A percentile compares a stretch with the other conserved stretches of the same genome.
phyloP scores from a whole-genome alignment of 2,888 invertebrate genomes.

The Catocala nupta region DNA sequence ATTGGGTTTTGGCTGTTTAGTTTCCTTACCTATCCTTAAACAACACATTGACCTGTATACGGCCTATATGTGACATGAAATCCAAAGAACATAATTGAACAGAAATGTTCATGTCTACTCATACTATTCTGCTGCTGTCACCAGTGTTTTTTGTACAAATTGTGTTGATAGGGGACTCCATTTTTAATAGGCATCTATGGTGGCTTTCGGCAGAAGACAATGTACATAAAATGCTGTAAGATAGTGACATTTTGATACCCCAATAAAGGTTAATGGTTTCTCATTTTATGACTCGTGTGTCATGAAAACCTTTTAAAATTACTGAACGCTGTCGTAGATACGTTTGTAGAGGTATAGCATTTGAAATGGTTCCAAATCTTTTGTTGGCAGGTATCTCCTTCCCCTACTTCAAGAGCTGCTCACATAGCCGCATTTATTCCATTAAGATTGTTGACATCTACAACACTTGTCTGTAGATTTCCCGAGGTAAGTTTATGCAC shows the following conservation, averaged over 20 bases:
- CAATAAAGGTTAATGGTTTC: slow-evolving; percentile 6
- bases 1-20: too few species aligned
- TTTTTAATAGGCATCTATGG: too few species aligned
- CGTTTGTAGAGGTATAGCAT: not conserved
- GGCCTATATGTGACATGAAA: too few species aligned
- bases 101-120: too few species aligned
- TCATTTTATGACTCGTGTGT: slow-evolving; percentile 9
- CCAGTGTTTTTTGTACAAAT: not conserved
- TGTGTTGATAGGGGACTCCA: too few species aligned
- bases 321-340: not conserved
- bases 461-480: slow-evolving; percentile 63
- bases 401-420: slow-evolving; percentile 41
- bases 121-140: too few species aligned
- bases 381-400: slow-evolving; percentile 55
- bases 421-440: slow-evolving; percentile 44
- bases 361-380: slow-evolving; percentile 23
- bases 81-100: too few species aligned
- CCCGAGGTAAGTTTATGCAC: slow-evolving; percentile 61
- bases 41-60: too few species aligned
- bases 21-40: too few species aligned
- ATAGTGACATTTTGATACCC: slow-evolving; percentile 7
- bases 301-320: slow-evolving; percentile 1
- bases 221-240: not conserved
- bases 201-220: not conserved
- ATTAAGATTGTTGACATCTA: slow-evolving; percentile 55